phyloP scores from a whole-genome alignment of 2,888 invertebrate genomes.

The Chironomus tentans region DNA sequence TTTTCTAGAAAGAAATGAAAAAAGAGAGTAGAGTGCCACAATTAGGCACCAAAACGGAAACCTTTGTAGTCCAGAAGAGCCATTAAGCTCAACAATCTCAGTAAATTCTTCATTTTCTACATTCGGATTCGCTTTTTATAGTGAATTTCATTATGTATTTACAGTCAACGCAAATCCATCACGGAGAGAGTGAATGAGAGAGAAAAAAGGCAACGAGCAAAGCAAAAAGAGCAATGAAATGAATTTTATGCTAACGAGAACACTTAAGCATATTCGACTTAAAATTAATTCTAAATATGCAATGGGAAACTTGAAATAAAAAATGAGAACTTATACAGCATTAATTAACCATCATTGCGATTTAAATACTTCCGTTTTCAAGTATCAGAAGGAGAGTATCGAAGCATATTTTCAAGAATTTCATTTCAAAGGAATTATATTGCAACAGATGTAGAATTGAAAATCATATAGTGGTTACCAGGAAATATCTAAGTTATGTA shows the following conservation, averaged over 20 bases:
- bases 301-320: too few species aligned
- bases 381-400: neutral
- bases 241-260: neutral
- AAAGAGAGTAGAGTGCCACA: neutral
- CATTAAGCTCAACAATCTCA: neutral
- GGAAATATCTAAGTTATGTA: neutral
- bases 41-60: slow-evolving; percentile 15
- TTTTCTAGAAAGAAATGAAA: neutral
- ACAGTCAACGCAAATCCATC: neutral
- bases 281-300: neutral
- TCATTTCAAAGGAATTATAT: neutral
- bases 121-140: too few species aligned
- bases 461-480: neutral
- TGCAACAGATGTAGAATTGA: neutral
- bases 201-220: neutral
- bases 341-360: slow-evolving; percentile 22
- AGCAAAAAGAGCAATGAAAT: neutral
- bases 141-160: neutral
- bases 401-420: slow-evolving; percentile 1
- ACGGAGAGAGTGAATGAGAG: neutral
- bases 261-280: neutral
- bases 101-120: neutral
- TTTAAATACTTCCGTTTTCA: slow-evolving; percentile 13
- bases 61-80: slow-evolving; percentile 14
- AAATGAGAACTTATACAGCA: neutral